Percentiles rank a stretch among this genome's conserved stretches.
Evolutionary conservation across 2,797 vertebrate genomes (phyloP).

Genomic region (Syncerus caffer): DNA sequence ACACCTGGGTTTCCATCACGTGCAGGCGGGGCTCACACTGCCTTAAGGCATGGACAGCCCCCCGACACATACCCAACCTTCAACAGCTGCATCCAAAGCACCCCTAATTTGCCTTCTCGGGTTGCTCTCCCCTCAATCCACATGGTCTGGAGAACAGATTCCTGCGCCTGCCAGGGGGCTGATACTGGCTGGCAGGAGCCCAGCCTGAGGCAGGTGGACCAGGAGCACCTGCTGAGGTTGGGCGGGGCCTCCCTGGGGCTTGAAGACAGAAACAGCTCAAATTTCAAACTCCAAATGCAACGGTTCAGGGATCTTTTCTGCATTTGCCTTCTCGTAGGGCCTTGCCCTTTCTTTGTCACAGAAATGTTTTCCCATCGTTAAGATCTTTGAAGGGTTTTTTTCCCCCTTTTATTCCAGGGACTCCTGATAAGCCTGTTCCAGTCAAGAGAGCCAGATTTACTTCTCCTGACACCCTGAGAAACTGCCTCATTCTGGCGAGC

Average conservation of each 20-base stretch:
- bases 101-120: background rate
- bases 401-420: background rate
- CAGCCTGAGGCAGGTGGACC: background rate
- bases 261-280: background rate
- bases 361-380: background rate
- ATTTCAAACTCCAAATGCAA: background rate
- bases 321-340: background rate
- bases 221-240: background rate
- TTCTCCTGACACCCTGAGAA: background rate
- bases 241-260: background rate
- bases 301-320: background rate
- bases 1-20: background rate
- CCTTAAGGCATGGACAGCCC: background rate
- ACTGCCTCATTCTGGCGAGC: background rate
- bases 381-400: background rate
- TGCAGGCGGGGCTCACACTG: fast-evolving
- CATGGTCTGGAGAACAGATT: background rate
- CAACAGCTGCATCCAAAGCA: background rate
- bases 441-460: background rate
- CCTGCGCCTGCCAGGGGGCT: background rate
- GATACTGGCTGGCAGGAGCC: background rate
- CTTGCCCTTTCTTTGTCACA: conserved; percentile 9
- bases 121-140: background rate
- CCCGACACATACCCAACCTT: background rate
- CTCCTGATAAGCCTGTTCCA: background rate